Evolutionary conservation across 2,888 invertebrate genomes (phyloP).

Genomic region (Stenolophus ochropezus): DNA sequence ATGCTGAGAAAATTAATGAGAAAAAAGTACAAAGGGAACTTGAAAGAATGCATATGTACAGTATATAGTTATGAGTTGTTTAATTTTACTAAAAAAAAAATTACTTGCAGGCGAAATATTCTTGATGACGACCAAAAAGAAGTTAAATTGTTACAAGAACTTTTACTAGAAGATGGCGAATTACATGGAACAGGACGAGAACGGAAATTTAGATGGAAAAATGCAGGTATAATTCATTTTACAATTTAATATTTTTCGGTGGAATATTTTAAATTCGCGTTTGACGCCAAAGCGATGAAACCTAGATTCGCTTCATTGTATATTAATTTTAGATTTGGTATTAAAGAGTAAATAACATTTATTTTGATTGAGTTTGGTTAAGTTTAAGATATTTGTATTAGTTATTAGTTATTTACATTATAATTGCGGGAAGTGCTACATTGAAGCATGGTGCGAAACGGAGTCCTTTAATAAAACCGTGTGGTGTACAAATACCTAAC

Average conservation of each 20-base stretch:
- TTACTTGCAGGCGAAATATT: conserved; percentile 80
- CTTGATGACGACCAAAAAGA: conserved; percentile 92
- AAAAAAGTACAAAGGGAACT: conserved; percentile 86
- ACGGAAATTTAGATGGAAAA: conserved; percentile 91
- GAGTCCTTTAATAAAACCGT: too few species aligned
- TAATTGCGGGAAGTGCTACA: too few species aligned
- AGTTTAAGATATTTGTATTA: too few species aligned
- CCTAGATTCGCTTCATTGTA: too few species aligned
- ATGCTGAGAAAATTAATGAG: conserved; percentile 88
- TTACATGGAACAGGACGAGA: conserved; percentile 84
- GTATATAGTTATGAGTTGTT: neutral
- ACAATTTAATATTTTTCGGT: conserved; percentile 2
- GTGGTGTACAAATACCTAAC: too few species aligned
- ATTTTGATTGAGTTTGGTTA: too few species aligned
- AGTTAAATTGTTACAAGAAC: conserved; percentile 88
- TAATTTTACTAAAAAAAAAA: conserved; percentile 1
- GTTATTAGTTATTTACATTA: too few species aligned
- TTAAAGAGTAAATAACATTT: too few species aligned
- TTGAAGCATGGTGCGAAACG: too few species aligned
- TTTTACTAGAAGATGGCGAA: conserved; percentile 93
- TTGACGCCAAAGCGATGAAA: too few species aligned
- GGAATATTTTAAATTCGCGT: conserved; percentile 45
- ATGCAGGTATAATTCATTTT: conserved; percentile 77
- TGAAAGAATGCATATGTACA: conserved; percentile 88
- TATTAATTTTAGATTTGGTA: too few species aligned